A percentile compares a stretch with the other conserved stretches of the same genome.
Evolutionary conservation across 2,888 invertebrate genomes (phyloP).

Genomic region (Melanophora roralis): DNA sequence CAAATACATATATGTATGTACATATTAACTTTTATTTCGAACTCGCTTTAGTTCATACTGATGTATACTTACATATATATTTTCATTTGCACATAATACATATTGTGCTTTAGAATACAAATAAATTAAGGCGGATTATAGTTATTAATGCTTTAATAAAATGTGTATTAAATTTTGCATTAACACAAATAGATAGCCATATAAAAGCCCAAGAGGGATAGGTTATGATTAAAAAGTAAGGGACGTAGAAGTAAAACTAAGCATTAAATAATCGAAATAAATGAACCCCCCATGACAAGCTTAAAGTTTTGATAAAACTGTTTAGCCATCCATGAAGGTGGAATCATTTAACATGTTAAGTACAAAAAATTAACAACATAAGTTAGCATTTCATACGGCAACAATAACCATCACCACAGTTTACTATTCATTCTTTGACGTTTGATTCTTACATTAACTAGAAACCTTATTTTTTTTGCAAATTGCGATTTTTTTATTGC

Average conservation of each 20-base stretch:
- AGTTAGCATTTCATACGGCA: not conserved
- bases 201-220: not conserved
- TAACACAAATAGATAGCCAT: too few relatives aligned
- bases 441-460: not conserved
- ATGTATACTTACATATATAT: too few relatives aligned
- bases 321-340: constrained; percentile 72
- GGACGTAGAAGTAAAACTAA: not conserved
- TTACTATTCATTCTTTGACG: not conserved
- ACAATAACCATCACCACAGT: not conserved
- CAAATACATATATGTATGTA: too few relatives aligned
- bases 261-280: constrained; percentile 10
- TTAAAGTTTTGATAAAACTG: constrained; percentile 42
- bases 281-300: constrained; percentile 31
- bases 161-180: too few relatives aligned
- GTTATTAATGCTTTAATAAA: too few relatives aligned
- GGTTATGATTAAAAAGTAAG: not conserved
- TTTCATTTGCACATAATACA: too few relatives aligned
- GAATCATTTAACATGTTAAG: constrained; percentile 71
- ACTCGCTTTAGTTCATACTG: too few relatives aligned
- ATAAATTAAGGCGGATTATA: too few relatives aligned
- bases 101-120: too few relatives aligned
- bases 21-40: too few relatives aligned
- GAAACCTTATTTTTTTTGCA: not conserved
- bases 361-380: constrained; percentile 53
- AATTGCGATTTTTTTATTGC: not conserved